phyloP scores from a whole-genome alignment of 2,113 vertebrate species.

The Lepus americanus region DNA sequence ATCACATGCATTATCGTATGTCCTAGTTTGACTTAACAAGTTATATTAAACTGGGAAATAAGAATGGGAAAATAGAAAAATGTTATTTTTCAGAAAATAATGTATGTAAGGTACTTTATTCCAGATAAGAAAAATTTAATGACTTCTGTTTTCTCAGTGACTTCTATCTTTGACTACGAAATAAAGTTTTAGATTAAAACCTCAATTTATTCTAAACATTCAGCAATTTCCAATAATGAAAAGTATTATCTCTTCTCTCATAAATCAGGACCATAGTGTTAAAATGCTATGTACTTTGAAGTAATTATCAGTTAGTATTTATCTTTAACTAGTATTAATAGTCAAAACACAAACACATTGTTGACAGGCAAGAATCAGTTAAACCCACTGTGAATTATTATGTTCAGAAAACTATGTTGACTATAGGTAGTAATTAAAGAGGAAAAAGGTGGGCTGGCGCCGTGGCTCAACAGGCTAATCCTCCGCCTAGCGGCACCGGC shows the following conservation, averaged over 20 bases:
- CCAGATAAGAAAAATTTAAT: neutral
- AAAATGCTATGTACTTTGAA: neutral
- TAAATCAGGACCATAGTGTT: neutral
- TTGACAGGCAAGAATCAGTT: neutral
- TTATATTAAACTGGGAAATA: conserved; percentile 10
- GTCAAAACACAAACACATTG: neutral
- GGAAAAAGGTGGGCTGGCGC: neutral
- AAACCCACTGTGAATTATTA: neutral
- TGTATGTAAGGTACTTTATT: neutral
- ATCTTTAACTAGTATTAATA: neutral
- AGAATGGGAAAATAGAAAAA: neutral
- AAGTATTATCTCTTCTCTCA: neutral
- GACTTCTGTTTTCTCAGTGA: neutral
- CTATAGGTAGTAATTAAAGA: neutral
- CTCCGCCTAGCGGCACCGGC: no score
- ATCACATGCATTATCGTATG: neutral
- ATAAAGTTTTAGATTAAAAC: neutral
- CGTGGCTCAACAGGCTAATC: no score
- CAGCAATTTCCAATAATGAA: neutral
- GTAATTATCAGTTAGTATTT: conserved; percentile 45
- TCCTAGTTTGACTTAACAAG: neutral
- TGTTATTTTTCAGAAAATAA: conserved; percentile 8
- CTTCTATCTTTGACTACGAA: neutral
- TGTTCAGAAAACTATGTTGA: conserved; percentile 20
- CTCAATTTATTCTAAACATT: conserved; percentile 43